Base-by-base conservation (phyloP, 1,140 invertebrate species). In the Drosophila eugracilis region DNA sequence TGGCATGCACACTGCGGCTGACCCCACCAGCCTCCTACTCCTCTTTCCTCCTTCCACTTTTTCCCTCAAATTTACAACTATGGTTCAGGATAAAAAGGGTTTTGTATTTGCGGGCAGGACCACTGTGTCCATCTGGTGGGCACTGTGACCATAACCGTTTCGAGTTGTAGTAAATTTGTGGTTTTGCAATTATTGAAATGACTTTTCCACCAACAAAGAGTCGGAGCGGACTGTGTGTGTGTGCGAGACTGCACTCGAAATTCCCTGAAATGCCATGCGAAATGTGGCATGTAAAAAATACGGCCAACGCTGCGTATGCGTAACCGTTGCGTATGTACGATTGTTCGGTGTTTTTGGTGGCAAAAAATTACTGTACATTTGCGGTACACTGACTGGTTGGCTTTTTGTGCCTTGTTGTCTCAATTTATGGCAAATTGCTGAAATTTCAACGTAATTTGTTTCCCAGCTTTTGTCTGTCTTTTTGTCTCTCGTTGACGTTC, bases 171-270 rank as follows among this genome's bases (percentile, higher is more conserved):
- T 90, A 90, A 90, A 90, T 90, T 90, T 90, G 89, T 90, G 89
- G 89, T 90, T 90, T 90, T 83, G 89, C 80, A 90, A 90, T 90
- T 90, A 90, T 90, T 89, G 89, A 90, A 90, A 90, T 90, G 85
- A 90, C 89, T 90, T 80, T 78, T 76, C 42, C 71, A 19, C 30
- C 62, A 49, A 50, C 60, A 6, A 19, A 42, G 39, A 63, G 54
- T 55, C 44, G 24, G 34, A 39, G 30, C 14, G 34, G 19, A n/a
- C n/a, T n/a, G 28, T 19, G 39, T 28, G 10, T n/a, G 9, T 32
- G 30, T 30, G 32, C 55, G 41, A 22, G 48, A 32, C 10, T 65
- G 58, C 49, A 81, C 81, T 85, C 69, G 77, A 85, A 77, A 85
- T 85, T 81, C 67, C 77, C 75, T 62, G 62, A 59, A 59, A 60